Base-by-base conservation (phyloP, 2,113 vertebrate species). In the Ia io region DNA sequence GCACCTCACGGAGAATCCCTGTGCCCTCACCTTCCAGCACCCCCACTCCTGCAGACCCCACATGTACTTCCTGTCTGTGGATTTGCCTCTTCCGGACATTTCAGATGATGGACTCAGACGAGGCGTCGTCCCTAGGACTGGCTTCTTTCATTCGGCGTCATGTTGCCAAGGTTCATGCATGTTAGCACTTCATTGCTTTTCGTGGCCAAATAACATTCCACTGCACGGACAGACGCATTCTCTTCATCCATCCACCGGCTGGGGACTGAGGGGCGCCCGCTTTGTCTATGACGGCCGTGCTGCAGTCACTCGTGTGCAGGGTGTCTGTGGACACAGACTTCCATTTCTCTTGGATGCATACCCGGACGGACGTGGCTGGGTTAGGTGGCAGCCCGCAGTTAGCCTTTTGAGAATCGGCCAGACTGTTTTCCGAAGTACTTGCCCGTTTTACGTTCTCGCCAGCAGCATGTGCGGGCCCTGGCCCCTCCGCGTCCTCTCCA, bases 101-200 rank as follows among this genome's bases (percentile, higher is more conserved):
- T 32, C 6, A 1, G 22, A 12, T 25, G 28, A 71, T 3, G 16
- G 32, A 42, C 3, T 32, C 28, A 8, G 4, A 42, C 1, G 2
- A 1, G 1, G 42, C 3, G 4, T 32, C 16, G 6, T 32, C 17
- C 51, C 59, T 47, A 35, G 37, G 37, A 30, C 69, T 77, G 74
- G 74, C 53, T 42, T 51, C 74, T 86, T 73, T 12, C 30, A 40
- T n/a, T 20, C 37, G 35, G 37, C n/a, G 6, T 20, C 44, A 59
- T 35, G 47, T 59, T 49, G 73, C 23, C 73, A 17, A 79, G 32
- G 35, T 42, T 59, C 84, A 16, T 8, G 25, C 1, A 4, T 9
- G 25, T 20, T 5, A 35, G 32, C 12, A 23, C 14, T 84, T 78
- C 40, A 16, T 32, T 47, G 25, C 13, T 93, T 88, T 79, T 80